phyloP scores from a whole-genome alignment of 1,140 invertebrate genomes.

The Sitophilus oryzae region DNA sequence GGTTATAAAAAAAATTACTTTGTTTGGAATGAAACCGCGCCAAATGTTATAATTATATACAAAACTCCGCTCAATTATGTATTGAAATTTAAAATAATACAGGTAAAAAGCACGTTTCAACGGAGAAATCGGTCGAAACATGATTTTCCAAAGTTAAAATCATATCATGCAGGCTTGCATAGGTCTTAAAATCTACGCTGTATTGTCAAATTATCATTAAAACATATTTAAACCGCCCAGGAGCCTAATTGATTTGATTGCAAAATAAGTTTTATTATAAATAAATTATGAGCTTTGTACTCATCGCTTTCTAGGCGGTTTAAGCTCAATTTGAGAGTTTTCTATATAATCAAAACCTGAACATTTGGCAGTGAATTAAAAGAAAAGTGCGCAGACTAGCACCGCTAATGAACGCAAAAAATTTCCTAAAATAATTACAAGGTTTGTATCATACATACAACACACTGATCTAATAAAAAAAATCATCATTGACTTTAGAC shows the following conservation, averaged over 20 bases:
- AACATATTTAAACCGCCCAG: neutral
- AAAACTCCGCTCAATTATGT: conserved; percentile 27
- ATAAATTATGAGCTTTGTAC: too few species aligned
- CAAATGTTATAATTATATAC: conserved; percentile 32
- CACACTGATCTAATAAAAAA: conserved; percentile 40
- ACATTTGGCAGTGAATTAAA: conserved; percentile 34
- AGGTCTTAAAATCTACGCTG: neutral
- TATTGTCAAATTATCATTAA: neutral
- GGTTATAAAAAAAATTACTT: conserved; percentile 22
- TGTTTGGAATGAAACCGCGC: conserved; percentile 33
- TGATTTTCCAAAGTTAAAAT: too few species aligned
- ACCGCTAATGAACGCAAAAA: conserved; percentile 23
- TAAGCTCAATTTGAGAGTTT: too few species aligned
- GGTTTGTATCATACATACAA: conserved; percentile 38
- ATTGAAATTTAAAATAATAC: too few species aligned
- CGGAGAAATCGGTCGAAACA: too few species aligned
- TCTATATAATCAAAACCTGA: conserved; percentile 22
- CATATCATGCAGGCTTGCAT: too few species aligned
- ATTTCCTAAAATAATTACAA: conserved; percentile 33
- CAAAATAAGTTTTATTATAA: too few species aligned
- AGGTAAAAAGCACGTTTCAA: too few species aligned
- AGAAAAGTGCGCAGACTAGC: conserved; percentile 27
- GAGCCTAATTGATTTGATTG: neutral
- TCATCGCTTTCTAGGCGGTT: neutral
- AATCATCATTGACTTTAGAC: conserved; percentile 31